Conservation (phyloP, 2,888 invertebrate species). For the Pterostichus madidus region DNA sequence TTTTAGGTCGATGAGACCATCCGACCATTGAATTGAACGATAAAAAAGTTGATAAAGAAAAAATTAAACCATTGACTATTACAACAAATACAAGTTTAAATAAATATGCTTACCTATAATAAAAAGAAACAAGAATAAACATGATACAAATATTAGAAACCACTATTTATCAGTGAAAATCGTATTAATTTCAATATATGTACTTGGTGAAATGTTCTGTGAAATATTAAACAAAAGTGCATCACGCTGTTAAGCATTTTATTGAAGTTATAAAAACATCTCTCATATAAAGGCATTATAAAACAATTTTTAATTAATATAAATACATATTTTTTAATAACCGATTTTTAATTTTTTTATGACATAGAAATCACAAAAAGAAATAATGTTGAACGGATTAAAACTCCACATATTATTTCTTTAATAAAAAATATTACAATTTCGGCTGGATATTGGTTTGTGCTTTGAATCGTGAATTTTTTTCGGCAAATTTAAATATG, state of each 20-base stretch:
- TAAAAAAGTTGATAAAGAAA: background rate
- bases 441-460: conserved; percentile 65
- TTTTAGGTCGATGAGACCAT: background rate
- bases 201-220: conserved; percentile 17
- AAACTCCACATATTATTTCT: conserved; percentile 62
- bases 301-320: conserved; percentile 56
- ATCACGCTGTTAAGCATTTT: conserved; percentile 24
- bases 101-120: background rate
- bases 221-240: conserved; percentile 45
- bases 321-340: conserved; percentile 56
- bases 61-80: background rate
- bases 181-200: conserved; percentile 24
- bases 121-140: conserved; percentile 3
- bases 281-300: conserved; percentile 46
- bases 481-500: conserved; percentile 65
- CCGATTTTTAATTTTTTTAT: conserved; percentile 56
- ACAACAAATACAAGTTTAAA: background rate
- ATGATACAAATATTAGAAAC: conserved; percentile 7
- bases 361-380: conserved; percentile 49
- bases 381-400: conserved; percentile 58
- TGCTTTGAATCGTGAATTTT: conserved; percentile 62
- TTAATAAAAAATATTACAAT: conserved; percentile 66
- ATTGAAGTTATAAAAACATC: conserved; percentile 26
- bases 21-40: too few relatives aligned
- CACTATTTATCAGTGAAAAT: conserved; percentile 18